phyloP scores from a whole-genome alignment of 1,140 invertebrate genomes.

The Caenorhabditis remanei region DNA sequence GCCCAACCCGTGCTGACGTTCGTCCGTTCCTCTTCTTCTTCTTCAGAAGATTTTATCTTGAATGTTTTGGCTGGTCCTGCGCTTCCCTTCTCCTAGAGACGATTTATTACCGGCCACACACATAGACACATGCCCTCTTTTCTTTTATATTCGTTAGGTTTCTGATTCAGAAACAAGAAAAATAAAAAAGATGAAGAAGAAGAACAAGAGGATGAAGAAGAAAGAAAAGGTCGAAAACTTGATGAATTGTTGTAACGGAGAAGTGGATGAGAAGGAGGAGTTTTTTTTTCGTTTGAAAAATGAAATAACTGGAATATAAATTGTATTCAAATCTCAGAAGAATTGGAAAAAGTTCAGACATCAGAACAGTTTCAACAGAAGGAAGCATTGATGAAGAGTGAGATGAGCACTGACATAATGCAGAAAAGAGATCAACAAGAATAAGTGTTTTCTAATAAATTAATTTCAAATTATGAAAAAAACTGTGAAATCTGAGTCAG shows the following conservation, averaged over 20 bases:
- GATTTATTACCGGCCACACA: slow-evolving; percentile 55
- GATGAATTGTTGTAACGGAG: background rate
- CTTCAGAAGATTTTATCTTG: slow-evolving; percentile 38
- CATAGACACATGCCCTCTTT: slow-evolving; percentile 21
- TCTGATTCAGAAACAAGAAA: slow-evolving; percentile 20
- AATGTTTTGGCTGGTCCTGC: slow-evolving; percentile 54
- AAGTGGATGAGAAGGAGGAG: background rate
- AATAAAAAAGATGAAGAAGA: background rate
- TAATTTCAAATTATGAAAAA: too few species aligned
- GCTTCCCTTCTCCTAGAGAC: slow-evolving; percentile 36
- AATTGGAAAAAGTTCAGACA: too few species aligned
- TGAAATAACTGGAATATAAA: background rate
- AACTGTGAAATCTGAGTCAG: too few species aligned
- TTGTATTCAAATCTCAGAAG: too few species aligned
- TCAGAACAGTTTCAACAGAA: too few species aligned
- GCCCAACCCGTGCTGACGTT: slow-evolving; percentile 36
- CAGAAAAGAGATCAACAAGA: too few species aligned
- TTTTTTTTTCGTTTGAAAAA: background rate
- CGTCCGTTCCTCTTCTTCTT: slow-evolving; percentile 34
- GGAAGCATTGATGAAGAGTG: too few species aligned
- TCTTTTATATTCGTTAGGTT: background rate
- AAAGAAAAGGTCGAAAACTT: slow-evolving; percentile 40
- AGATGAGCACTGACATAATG: too few species aligned
- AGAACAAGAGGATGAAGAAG: background rate
- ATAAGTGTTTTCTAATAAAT: too few species aligned